Evolutionary conservation across 2,797 vertebrate genomes (phyloP).

Genomic region (Galaxias olidus): DNA sequence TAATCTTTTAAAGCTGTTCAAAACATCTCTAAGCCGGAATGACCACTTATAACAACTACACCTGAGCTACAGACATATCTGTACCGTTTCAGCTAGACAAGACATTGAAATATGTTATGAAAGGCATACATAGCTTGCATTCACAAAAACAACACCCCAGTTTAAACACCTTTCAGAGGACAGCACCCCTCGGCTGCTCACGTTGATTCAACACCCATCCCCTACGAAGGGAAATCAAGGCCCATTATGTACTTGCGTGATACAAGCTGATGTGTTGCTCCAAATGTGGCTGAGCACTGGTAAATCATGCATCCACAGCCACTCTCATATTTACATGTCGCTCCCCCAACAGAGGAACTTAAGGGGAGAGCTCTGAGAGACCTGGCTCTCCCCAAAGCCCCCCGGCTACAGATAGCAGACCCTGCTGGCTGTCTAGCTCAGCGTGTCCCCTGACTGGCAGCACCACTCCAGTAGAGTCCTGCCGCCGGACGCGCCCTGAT

Average conservation of each 20-base stretch:
- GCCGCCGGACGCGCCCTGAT: slow-evolving; percentile 66
- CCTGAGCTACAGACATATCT: too few relatives aligned
- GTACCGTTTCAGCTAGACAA: neutral
- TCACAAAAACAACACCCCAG: slow-evolving; percentile 4
- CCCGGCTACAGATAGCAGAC: slow-evolving; percentile 28
- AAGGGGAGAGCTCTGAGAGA: slow-evolving; percentile 59
- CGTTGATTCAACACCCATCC: neutral
- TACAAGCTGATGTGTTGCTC: slow-evolving; percentile 11
- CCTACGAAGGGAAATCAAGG: slow-evolving; percentile 8
- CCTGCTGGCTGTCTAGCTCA: slow-evolving; percentile 35
- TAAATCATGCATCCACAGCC: slow-evolving; percentile 27
- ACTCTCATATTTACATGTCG: slow-evolving; percentile 40
- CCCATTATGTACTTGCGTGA: slow-evolving; percentile 25
- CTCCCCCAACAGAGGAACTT: slow-evolving; percentile 44
- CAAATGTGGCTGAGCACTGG: slow-evolving; percentile 4
- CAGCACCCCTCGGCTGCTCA: neutral
- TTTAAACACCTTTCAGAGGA: slow-evolving; percentile 18
- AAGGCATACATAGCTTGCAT: neutral
- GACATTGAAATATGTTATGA: too few relatives aligned
- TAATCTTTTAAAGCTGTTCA: neutral
- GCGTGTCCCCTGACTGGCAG: slow-evolving; percentile 66
- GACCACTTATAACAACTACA: too few relatives aligned
- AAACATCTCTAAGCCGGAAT: too few relatives aligned
- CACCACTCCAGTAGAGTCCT: slow-evolving; percentile 54
- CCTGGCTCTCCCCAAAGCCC: slow-evolving; percentile 52